Evolutionary conservation across 64 coral and sea anemone species (phyloP).

Genomic region (Dendrophyllia cribrosa): DNA sequence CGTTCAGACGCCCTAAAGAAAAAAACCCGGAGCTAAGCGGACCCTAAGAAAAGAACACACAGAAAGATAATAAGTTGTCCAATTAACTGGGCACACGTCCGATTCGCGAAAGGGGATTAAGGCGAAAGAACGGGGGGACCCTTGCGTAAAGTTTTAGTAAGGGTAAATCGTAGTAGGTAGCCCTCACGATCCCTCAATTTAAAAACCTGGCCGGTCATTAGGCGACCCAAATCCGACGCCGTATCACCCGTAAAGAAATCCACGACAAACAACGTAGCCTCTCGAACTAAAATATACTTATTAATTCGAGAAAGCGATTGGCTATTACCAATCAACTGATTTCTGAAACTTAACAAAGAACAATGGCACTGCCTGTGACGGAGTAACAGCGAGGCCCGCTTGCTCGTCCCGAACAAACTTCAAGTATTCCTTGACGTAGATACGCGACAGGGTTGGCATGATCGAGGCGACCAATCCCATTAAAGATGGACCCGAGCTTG

Average conservation of each 20-base stretch:
- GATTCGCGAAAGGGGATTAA: neutral
- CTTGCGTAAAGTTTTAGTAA: no score
- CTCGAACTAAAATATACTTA: no score
- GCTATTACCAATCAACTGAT: neutral
- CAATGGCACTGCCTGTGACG: neutral
- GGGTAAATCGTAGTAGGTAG: no score
- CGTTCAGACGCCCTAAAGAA: neutral
- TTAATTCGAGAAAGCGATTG: neutral
- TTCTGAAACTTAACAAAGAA: neutral
- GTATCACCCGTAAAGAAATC: no score
- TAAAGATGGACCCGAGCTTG: conserved; percentile 56
- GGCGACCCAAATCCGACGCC: no score
- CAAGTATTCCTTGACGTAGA: neutral
- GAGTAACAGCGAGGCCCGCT: neutral
- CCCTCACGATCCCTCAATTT: no score
- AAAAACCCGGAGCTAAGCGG: neutral
- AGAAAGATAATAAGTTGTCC: neutral
- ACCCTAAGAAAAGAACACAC: no score
- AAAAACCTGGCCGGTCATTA: no score
- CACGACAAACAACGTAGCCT: no score
- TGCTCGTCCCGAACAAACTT: neutral
- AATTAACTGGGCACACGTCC: neutral
- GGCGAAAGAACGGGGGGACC: no score
- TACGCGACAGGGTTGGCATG: neutral
- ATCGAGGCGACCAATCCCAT: conserved; percentile 18